Percentiles rank a stretch among this genome's conserved stretches.
Evolutionary conservation across 1,140 invertebrate species (phyloP).

Genomic region (Drosophila navojoa): DNA sequence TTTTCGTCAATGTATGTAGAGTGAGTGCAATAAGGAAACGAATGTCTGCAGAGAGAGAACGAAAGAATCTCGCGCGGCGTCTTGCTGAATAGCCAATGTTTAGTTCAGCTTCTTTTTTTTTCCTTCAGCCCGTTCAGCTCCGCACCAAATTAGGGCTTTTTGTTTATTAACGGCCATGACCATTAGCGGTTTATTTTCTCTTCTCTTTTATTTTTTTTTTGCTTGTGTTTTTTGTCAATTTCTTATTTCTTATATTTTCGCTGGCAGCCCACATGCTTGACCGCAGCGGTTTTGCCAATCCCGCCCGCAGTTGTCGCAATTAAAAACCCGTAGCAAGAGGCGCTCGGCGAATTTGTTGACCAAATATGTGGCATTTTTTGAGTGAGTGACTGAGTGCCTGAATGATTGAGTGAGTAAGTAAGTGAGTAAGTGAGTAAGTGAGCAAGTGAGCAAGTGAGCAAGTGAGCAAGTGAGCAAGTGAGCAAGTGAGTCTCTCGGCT

Average conservation of each 20-base stretch:
- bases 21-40: conserved; percentile 39
- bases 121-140: conserved; percentile 21
- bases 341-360: conserved; percentile 49
- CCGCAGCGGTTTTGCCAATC: conserved; percentile 32
- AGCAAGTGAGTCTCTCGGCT: conserved; percentile 24
- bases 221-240: conserved; percentile 26
- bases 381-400: neutral
- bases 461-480: neutral
- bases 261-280: conserved; percentile 54
- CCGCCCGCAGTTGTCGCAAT: conserved; percentile 60
- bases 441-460: neutral
- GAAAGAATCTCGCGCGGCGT: conserved; percentile 4
- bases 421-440: too few relatives aligned
- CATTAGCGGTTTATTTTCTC: conserved; percentile 74
- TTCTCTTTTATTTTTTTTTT: conserved; percentile 12
- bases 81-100: conserved; percentile 1
- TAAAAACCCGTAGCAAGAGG: conserved; percentile 36
- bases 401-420: too few relatives aligned
- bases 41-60: neutral
- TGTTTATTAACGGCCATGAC: conserved; percentile 77
- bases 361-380: conserved; percentile 78
- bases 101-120: conserved; percentile 32
- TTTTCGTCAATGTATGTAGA: conserved; percentile 31
- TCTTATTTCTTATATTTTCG: conserved; percentile 19
- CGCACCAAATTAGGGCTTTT: conserved; percentile 75